Evolutionary conservation across 2,888 invertebrate species (phyloP).

Genomic region (Oscheius myriophilus): DNA sequence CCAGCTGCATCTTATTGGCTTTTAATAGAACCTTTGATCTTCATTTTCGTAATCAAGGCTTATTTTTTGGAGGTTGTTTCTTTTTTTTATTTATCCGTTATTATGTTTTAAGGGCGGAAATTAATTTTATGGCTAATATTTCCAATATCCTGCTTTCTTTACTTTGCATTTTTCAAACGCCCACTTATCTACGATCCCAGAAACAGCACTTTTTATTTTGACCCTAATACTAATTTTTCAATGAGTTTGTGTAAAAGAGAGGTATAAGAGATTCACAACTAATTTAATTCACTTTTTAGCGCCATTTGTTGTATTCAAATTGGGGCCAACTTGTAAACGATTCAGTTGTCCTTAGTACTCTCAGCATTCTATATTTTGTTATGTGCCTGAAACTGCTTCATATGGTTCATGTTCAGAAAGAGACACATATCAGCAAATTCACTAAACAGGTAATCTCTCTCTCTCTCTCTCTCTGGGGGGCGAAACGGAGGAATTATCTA

Average conservation of each 20-base stretch:
- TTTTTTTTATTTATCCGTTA: background rate
- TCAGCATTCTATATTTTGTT: conserved; percentile 29
- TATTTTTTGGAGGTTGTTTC: conserved; percentile 6
- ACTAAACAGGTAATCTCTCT: too few species aligned
- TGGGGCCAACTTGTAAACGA: conserved; percentile 27
- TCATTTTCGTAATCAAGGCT: conserved; percentile 18
- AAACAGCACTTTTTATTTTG: conserved; percentile 39
- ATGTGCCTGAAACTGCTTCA: conserved; percentile 33
- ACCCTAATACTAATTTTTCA: conserved; percentile 35
- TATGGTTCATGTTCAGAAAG: conserved; percentile 1
- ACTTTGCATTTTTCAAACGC: conserved; percentile 45
- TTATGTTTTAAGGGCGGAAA: background rate
- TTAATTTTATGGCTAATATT: conserved; percentile 24
- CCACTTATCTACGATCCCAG: conserved; percentile 39
- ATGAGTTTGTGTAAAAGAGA: background rate
- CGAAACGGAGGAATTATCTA: too few species aligned
- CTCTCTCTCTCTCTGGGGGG: too few species aligned
- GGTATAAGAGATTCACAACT: background rate
- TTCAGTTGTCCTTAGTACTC: conserved; percentile 38
- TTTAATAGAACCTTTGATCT: conserved; percentile 38
- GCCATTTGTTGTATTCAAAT: conserved; percentile 16
- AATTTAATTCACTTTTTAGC: too few species aligned
- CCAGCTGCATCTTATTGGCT: conserved; percentile 38
- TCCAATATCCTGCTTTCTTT: conserved; percentile 39
- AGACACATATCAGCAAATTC: too few species aligned